A percentile compares a stretch with the other conserved stretches of the same genome.
Conservation (phyloP, 2,888 invertebrate species). For the Tetramorium bicarinatum region DNA sequence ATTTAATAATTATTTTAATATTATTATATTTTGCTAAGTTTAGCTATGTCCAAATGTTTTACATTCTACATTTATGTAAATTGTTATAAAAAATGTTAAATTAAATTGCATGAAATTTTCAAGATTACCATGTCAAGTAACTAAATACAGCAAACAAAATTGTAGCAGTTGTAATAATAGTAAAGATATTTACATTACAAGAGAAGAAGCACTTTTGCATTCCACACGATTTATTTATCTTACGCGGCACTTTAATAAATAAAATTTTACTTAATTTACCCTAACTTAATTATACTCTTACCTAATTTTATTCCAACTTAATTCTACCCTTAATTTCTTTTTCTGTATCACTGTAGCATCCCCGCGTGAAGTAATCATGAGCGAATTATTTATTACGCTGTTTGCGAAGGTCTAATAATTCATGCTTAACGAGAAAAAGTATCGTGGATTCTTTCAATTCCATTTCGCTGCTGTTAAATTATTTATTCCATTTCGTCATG, state of each 20-base stretch:
- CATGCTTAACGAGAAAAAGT: background rate
- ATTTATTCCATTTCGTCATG: background rate
- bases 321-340: background rate
- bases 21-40: background rate
- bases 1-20: background rate
- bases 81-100: conserved; percentile 2
- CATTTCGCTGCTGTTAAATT: background rate
- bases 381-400: conserved; percentile 11
- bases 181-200: background rate
- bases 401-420: background rate
- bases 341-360: background rate
- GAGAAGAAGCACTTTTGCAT: background rate
- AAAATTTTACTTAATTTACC: conserved; percentile 1
- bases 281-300: background rate
- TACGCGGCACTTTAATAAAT: background rate
- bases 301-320: conserved; percentile 16
- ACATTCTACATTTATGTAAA: background rate
- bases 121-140: background rate
- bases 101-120: background rate
- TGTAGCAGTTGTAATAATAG: background rate
- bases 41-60: background rate
- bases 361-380: background rate
- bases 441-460: background rate
- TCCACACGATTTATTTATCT: background rate
- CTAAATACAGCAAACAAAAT: background rate